These are phyloP conservation scores for Noctuana brunneofusca DNA, from an alignment of 2,888 invertebrate species.

Conservation along the genomic window DNA sequence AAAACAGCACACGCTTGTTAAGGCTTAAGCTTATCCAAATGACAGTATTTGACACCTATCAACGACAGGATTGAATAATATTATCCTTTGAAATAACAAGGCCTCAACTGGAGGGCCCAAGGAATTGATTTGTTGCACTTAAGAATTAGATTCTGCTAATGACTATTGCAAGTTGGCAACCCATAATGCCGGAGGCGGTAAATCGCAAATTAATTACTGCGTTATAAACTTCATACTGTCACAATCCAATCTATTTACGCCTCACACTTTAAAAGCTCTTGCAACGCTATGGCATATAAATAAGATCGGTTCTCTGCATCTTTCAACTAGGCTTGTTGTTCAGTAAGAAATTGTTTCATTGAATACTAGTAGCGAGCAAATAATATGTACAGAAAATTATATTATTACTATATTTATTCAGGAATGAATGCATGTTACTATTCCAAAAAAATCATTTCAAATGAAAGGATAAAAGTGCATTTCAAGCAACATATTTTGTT, in stretches of 20 bases:
- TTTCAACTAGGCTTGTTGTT: slow-evolving; percentile 17
- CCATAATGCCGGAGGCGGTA: slow-evolving; percentile 20
- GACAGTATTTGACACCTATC: slow-evolving; percentile 32
- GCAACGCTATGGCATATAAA: slow-evolving; percentile 27
- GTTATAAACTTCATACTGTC: slow-evolving; percentile 21
- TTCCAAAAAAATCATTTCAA: too few species aligned
- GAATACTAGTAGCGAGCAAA: not conserved
- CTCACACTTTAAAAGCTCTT: slow-evolving; percentile 23
- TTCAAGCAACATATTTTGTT: too few species aligned
- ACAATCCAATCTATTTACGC: slow-evolving; percentile 21
- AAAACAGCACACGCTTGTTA: slow-evolving; percentile 17
- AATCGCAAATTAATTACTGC: slow-evolving; percentile 25
- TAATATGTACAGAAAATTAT: too few species aligned
- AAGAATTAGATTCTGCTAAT: slow-evolving; percentile 12
- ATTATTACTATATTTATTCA: too few species aligned
- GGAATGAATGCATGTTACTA: too few species aligned
- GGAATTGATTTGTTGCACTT: slow-evolving; percentile 4
- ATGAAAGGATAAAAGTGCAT: too few species aligned
- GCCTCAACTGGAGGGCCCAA: too few species aligned
- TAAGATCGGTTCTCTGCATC: slow-evolving; percentile 24
- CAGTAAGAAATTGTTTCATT: slow-evolving; percentile 4
- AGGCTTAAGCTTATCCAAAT: slow-evolving; percentile 23
- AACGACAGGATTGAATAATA: slow-evolving; percentile 16
- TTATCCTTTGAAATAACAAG: not conserved
- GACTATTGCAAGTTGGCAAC: not conserved